Conservation (phyloP, 2,797 vertebrate species). For the Fistularia commersonii region DNA sequence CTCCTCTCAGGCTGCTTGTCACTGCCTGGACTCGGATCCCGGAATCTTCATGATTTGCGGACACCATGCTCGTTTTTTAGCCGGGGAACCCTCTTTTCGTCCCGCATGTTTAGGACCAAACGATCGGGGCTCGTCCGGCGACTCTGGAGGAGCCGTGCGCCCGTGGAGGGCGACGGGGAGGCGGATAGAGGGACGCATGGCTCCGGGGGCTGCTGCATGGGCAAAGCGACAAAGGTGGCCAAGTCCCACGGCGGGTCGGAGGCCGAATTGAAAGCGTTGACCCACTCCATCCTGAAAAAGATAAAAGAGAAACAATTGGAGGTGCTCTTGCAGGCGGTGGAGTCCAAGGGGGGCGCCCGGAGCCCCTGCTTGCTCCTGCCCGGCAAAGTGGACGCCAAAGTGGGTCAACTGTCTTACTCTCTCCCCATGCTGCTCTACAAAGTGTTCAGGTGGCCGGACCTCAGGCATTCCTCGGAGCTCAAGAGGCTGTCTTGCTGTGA, state of each 20-base stretch:
- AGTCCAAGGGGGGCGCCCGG: conserved; percentile 87
- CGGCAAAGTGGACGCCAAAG: conserved; percentile 84
- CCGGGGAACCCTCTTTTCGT: conserved; percentile 90
- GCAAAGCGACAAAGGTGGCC: conserved; percentile 82
- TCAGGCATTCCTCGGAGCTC: conserved; percentile 90
- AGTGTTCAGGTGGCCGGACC: conserved; percentile 98
- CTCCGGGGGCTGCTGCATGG: conserved; percentile 88
- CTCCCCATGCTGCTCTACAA: conserved; percentile 92
- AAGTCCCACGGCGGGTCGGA: conserved; percentile 84
- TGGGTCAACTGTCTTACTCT: conserved; percentile 87
- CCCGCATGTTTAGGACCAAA: conserved; percentile 99
- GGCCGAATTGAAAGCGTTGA: conserved; percentile 91
- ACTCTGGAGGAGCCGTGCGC: conserved; percentile 96
- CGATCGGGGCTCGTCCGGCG: conserved; percentile 97
- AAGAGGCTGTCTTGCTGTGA: conserved; percentile 95
- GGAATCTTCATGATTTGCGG: conserved; percentile 98
- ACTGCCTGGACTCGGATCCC: conserved; percentile 87
- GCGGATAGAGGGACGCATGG: conserved; percentile 82
- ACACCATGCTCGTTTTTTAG: conserved; percentile 96
- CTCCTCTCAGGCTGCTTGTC: conserved; percentile 81
- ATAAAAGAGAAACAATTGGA: conserved; percentile 95
- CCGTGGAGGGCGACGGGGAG: conserved; percentile 89
- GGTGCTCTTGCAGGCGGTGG: conserved; percentile 90
- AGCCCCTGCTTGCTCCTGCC: conserved; percentile 90
- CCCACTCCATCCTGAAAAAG: conserved; percentile 89